Evolutionary conservation across 1,140 invertebrate species (phyloP).

Genomic region (Panulirus ornatus): DNA sequence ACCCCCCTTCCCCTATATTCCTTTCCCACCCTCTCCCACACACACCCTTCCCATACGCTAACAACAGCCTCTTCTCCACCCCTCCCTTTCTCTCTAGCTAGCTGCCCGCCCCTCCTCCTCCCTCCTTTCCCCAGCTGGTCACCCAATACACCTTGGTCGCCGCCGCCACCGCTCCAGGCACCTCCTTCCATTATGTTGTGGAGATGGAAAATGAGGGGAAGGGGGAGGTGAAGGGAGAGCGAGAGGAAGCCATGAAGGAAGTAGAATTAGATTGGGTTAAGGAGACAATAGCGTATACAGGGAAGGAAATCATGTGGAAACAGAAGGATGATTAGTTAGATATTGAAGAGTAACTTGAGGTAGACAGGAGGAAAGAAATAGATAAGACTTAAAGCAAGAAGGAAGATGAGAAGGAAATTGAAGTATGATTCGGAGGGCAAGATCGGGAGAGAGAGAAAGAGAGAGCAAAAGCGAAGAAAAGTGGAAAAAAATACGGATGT

Average conservation of each 20-base stretch:
- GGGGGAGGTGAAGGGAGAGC: neutral
- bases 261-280: neutral
- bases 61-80: too few relatives aligned
- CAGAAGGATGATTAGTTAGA: neutral
- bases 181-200: constrained; percentile 54
- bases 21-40: neutral
- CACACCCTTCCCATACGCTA: neutral
- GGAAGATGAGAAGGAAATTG: neutral
- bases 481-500: neutral
- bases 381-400: neutral
- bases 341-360: neutral
- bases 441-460: neutral
- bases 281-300: neutral
- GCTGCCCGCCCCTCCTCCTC: neutral
- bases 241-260: neutral
- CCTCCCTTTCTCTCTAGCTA: neutral
- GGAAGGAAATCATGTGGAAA: neutral
- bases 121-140: constrained; percentile 10
- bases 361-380: neutral
- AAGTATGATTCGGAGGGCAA: neutral
- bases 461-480: neutral
- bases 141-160: constrained; percentile 52
- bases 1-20: neutral
- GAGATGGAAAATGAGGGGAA: constrained; percentile 41
- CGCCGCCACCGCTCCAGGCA: constrained; percentile 34